A percentile compares a stretch with the other conserved stretches of the same genome.
Evolutionary conservation across 2,888 invertebrate species (phyloP).

Genomic region (Meghimatium bilineatum): DNA sequence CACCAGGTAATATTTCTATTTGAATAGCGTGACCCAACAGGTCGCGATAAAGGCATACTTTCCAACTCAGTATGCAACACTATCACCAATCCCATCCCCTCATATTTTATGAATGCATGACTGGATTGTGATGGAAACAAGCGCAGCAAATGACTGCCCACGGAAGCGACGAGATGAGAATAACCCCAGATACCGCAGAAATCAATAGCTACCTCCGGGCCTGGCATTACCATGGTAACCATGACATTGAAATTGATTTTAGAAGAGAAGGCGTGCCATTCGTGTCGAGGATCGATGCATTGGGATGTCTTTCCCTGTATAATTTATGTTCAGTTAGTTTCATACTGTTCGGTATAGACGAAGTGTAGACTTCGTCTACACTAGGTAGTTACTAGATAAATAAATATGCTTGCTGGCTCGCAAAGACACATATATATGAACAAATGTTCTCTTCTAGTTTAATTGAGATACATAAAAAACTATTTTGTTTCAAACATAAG

Average conservation of each 20-base stretch:
- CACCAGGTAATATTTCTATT: no score
- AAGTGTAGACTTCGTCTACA: neutral
- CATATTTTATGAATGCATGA: constrained; percentile 42
- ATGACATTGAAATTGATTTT: constrained; percentile 27
- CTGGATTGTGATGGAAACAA: neutral
- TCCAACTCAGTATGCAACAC: neutral
- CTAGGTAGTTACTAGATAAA: neutral
- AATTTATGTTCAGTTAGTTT: neutral
- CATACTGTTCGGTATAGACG: neutral
- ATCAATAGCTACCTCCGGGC: constrained; percentile 37
- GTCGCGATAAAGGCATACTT: neutral
- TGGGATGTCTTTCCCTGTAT: neutral
- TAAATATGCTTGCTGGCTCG: neutral
- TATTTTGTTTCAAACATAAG: no score
- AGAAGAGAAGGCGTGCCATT: constrained; percentile 33
- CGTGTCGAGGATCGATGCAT: neutral
- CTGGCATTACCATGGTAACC: constrained; percentile 36
- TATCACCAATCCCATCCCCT: constrained; percentile 5
- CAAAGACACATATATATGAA: no score
- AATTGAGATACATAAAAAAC: no score
- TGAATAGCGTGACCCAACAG: no score
- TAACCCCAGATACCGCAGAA: constrained; percentile 23
- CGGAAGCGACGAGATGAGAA: constrained; percentile 12
- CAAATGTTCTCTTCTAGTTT: no score
- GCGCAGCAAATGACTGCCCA: constrained; percentile 23